Base-by-base conservation (phyloP, 2,888 invertebrate species). In the Carabus problematicus region DNA sequence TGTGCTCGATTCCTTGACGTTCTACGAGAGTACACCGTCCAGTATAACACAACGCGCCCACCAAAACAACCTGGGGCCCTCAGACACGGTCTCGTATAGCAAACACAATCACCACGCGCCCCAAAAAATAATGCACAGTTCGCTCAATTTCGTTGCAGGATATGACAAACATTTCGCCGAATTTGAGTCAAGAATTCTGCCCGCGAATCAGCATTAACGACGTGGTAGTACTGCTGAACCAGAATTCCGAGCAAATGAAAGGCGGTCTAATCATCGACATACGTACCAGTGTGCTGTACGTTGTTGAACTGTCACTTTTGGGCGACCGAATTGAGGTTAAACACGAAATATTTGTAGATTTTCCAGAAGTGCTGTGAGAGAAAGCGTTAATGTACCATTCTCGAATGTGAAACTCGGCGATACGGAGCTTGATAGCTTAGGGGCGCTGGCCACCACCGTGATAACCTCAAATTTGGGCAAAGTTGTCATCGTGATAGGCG, bases 321-420 rank as follows among this genome's bases (percentile, higher is more conserved):
- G 6, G 6, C 2, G 29, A 29, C 6, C n/a, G n/a, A 56, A 66
- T 70, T 18, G 8, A 11, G 29, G 8, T 47, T 41, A 42, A 42
- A 60, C 1, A 3, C 41, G 12, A 42, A 73, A 60, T 47, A 42
- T 70, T 75, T 76, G 43, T 74, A 93, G 93, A 76, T 97, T 87
- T 79, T 89, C 90, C 71, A 88, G 93, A 75, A 92, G 92, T 64
- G 89, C 91, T 71, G 87, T 97, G 64, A 88, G 88, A 11, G 89
- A 89, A 60, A 95, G 95, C 79, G 87, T 96, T 62, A 97, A 95
- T 82, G 90, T 97, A 77, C 96, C 97, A 2, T 93, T 92, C 82
- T 90, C 91, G 55, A 89, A 91, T 14, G 90, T 95, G 0, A 89
- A 89, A 71, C 84, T 92, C 61, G 88, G 89, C 0, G 88, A 89